Evolutionary conservation across 2,113 vertebrate species (phyloP).

Genomic region (Oxygymnocypris stewartii): DNA sequence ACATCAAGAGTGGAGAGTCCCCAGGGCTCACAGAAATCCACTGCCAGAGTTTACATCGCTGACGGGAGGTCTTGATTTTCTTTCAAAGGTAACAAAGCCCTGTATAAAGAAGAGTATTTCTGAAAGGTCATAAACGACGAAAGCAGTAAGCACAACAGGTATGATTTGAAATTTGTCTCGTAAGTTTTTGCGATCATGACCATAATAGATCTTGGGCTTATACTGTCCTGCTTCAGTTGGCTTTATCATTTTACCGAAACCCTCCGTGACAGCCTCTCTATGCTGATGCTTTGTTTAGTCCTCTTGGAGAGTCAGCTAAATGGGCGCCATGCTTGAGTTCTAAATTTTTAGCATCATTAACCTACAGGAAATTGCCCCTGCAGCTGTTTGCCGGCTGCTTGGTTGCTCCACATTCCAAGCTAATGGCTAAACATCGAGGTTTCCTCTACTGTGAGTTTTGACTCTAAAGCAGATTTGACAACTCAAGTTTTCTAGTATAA

Average conservation of each 20-base stretch:
- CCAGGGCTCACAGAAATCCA: conserved; percentile 55
- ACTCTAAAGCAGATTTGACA: conserved; percentile 75
- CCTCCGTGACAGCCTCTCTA: conserved; percentile 24
- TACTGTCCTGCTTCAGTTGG: conserved; percentile 25
- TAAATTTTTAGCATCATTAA: conserved; percentile 81
- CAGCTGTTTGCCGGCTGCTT: conserved; percentile 73
- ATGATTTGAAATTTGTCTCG: conserved; percentile 58
- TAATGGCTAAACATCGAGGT: conserved; percentile 77
- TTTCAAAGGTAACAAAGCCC: conserved; percentile 63
- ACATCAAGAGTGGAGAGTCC: conserved; percentile 67
- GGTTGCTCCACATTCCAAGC: conserved; percentile 52
- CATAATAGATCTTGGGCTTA: conserved; percentile 17
- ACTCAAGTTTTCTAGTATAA: conserved; percentile 72
- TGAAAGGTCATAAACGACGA: neutral
- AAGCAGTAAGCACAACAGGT: conserved; percentile 48
- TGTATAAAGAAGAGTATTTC: conserved; percentile 61
- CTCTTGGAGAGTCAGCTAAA: conserved; percentile 65
- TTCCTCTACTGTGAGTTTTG: conserved; percentile 72
- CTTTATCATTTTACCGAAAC: conserved; percentile 35
- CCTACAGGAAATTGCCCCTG: conserved; percentile 81
- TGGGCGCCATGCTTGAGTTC: conserved; percentile 79
- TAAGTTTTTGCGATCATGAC: conserved; percentile 18
- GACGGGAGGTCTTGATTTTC: conserved; percentile 69
- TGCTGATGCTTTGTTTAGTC: conserved; percentile 66
- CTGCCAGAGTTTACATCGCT: conserved; percentile 62